Base-by-base conservation (phyloP, 1,140 invertebrate genomes). In the Heliconius eleuchia region DNA sequence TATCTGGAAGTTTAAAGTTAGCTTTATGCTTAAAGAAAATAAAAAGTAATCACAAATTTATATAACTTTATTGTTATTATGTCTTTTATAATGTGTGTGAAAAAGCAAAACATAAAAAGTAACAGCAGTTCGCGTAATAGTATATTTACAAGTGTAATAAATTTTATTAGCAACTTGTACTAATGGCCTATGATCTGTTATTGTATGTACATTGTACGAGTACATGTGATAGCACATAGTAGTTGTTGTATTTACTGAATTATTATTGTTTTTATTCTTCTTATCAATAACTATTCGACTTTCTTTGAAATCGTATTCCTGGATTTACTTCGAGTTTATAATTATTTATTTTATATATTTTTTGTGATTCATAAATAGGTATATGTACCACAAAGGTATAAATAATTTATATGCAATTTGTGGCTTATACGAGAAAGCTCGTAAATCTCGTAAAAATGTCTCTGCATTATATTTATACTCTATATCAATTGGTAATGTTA, bases 91-190 rank as follows among this genome's bases (percentile, higher is more conserved):
- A 66, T 66, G 27, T 9, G 23, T 66, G 23, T 66, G 9, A 66
- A 66, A 66, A 23, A 60, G 55, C 55, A 60, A 60, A 66, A 66
- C 60, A 66, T 66, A 5, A 66, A 66, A 66, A 66, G 27, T 66
- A 66, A 66, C 23, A 30, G 60, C 60, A 30, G 3, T 66, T 66
- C 27, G 11, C 27, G 60, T 66, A 66, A 66, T 66, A 66, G 23
- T 66, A 30, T 66, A 66, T 66, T 66, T 66, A 66, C 60, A 66
- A 66, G 60, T 16, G 27, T 66, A 66, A 66, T 66, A 66, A 66
- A 66, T 27, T 27, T 66, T 30, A 66, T 27, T 66, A 66, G 60
- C 60, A 66, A 13, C 0, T 66, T 66, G 60, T 66, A 66, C 60
- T 66, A 66, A 66, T 66, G 60, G 27, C 60, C 60, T 66, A 5